Evolutionary conservation across 1,140 invertebrate genomes (phyloP).

Genomic region (Papilio aristodemus): DNA sequence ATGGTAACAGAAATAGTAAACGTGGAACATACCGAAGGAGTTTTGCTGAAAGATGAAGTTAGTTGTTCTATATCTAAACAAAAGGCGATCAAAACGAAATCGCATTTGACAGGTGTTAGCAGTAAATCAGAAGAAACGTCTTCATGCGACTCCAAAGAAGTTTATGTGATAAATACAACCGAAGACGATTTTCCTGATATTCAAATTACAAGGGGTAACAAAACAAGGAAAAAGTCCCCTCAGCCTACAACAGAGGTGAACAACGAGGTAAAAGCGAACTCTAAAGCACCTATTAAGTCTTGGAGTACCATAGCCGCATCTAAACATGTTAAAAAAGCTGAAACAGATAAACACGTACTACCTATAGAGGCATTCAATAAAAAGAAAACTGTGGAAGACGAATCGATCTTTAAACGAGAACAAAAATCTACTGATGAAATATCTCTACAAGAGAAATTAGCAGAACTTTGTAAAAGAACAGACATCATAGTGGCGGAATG

Average conservation of each 20-base stretch:
- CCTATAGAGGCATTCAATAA: constrained; percentile 30
- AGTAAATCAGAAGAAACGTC: constrained; percentile 46
- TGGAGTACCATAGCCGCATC: constrained; percentile 68
- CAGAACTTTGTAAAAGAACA: constrained; percentile 71
- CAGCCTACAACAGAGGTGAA: constrained; percentile 49
- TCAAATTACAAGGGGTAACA: constrained; percentile 68
- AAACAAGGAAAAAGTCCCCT: constrained; percentile 62
- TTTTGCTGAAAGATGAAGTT: background rate
- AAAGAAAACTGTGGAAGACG: constrained; percentile 38
- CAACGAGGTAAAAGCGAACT: constrained; percentile 40
- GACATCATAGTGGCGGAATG: constrained; percentile 77
- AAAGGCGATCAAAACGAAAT: constrained; percentile 62
- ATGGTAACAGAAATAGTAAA: constrained; percentile 10
- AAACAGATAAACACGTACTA: constrained; percentile 42
- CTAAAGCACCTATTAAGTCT: constrained; percentile 55
- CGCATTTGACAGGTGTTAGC: constrained; percentile 55
- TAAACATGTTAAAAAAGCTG: constrained; percentile 51
- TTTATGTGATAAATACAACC: constrained; percentile 69
- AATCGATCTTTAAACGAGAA: constrained; percentile 39
- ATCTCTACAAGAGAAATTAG: constrained; percentile 69
- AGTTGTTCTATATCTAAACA: constrained; percentile 48
- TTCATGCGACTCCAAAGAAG: constrained; percentile 63
- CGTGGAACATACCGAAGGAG: background rate
- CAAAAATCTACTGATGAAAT: constrained; percentile 49
- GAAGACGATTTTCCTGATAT: constrained; percentile 74